Evolutionary conservation across 2,888 invertebrate species (phyloP), one percentile per base, ranked within the genome.

Genomic region (Liopterus haemorrhoidalis): DNA sequence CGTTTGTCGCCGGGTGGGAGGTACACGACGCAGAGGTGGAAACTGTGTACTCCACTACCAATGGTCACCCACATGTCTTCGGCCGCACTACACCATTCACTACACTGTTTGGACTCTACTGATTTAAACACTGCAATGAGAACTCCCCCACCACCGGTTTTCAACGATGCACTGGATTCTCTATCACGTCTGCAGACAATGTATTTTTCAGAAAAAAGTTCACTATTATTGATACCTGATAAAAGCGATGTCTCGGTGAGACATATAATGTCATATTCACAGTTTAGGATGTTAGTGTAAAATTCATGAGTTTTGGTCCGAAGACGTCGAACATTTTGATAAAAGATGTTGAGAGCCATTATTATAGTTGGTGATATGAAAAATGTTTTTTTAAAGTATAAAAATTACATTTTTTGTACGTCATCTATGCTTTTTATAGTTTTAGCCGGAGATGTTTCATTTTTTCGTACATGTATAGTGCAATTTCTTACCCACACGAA

Each of bases 261-360:
- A 8, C 12, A 30, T 30, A 30, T 11, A 18, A 31, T 2, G 15
- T 31, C 15, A 12, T 18, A 31, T 9, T 31, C 32, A 31, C 12
- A 16, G 18, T 15, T 4, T n/a, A 18, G 15, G 12, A 31, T 15
- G 14, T 31, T 18, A 31, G 8, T 31, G 12, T 31, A 31, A 31
- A 31, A 3, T 9, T 31, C 12, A 16, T 16, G 4, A 8, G 18
- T 15, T 14, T 31, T 31, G n/a, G 32, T 31, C 19, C 19, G 16
- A 14, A 31, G 16, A 31, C 14, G 16, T 9, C 5, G n/a, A 14
- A 31, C 32, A 31, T 31, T 31, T 15, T 31, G 14, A 31, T 31
- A 31, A 31, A 9, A 31, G 9, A 31, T 5, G 8, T 31, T 31
- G 16, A 31, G 19, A 31, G 16, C 19, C 32, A 31, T 31, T 14